Evolutionary conservation across 2,797 vertebrate species (phyloP).

Genomic region (Sebastolobus alascanus): DNA sequence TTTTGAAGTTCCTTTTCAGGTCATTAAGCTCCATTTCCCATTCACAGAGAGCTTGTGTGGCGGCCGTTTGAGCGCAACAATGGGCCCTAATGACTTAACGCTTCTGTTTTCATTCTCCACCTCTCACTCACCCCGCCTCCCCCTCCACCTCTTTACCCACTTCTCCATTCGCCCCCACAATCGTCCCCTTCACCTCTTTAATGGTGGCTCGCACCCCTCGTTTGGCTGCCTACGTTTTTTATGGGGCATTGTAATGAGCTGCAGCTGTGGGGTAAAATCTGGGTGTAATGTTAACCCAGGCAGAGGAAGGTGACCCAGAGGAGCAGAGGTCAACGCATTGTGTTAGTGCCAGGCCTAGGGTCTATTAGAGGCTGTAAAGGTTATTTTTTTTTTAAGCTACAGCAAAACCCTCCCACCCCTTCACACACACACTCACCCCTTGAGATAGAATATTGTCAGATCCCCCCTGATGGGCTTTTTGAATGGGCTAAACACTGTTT

Average conservation of each 20-base stretch:
- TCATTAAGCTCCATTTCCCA: conserved; percentile 88
- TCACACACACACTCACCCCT: conserved; percentile 56
- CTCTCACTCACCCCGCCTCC: conserved; percentile 72
- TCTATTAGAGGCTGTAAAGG: conserved; percentile 87
- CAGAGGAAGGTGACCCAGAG: conserved; percentile 85
- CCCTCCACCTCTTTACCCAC: conserved; percentile 76
- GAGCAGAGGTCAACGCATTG: conserved; percentile 92
- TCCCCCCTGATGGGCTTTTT: conserved; percentile 84
- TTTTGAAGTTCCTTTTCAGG: conserved; percentile 88
- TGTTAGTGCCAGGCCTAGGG: conserved; percentile 82
- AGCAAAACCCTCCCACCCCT: conserved; percentile 42
- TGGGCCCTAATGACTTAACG: conserved; percentile 88
- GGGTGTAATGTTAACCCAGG: conserved; percentile 89
- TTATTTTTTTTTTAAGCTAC: conserved; percentile 85
- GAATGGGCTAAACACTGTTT: conserved; percentile 89
- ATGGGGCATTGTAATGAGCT: conserved; percentile 90
- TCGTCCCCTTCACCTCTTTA: conserved; percentile 81
- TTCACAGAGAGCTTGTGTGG: conserved; percentile 86
- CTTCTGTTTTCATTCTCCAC: conserved; percentile 88
- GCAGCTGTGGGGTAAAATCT: conserved; percentile 94
- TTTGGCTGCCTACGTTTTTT: conserved; percentile 87
- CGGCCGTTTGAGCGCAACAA: conserved; percentile 85
- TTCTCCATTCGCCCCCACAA: conserved; percentile 73
- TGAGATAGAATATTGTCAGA: conserved; percentile 83
- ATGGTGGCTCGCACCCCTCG: conserved; percentile 77